Evolutionary conservation across 2,797 vertebrate genomes (phyloP), one percentile per base, ranked within the genome.

Genomic region (Erpetoichthys calabaricus): DNA sequence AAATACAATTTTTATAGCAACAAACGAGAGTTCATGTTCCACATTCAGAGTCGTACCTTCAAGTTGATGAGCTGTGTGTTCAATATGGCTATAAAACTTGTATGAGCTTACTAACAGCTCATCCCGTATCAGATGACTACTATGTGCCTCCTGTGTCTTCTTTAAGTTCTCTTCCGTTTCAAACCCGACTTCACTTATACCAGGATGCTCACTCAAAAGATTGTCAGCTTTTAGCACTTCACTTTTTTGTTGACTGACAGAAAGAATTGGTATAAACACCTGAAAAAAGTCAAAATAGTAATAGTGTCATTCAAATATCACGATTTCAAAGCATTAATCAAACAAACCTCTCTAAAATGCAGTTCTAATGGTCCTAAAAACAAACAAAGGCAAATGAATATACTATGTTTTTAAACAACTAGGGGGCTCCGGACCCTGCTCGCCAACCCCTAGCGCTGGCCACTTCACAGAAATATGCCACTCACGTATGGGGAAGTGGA

Each of bases 91-190:
- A 9, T 78, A 64, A 60, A 82, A 87, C 60, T 90, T 92, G 68
- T 89, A 75, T 1, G 72, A 56, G 49, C 75, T 83, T 70, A 85
- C 83, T 47, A 91, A 73, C 60, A 88, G 65, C 45, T 92, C 89
- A 50, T 85, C 84, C 1, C 81, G 77, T 10, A 70, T 65, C 0
- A 69, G 7, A 3, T 74, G 60, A 41, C 66, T 9, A 42, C 69
- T 64, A 43, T 57, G 68, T 3, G 71, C 64, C 57, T 79, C 80
- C 8, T 42, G 7, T 0, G 62, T 4, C 4, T 66, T 59, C 7
- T 60, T 0, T 3, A 5, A 25, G 0, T 3, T 45, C 44, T 42
- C 56, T 47, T 41, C 51, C 45, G 57, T 4, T 3, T 66, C 69
- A 8, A 3, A 41, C 0, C 45, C 44, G 42, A 4, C 44, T 1